Evolutionary conservation across 2,113 vertebrate species (phyloP), one percentile per base, ranked within the genome.

Genomic region (Spermophilus dauricus): DNA sequence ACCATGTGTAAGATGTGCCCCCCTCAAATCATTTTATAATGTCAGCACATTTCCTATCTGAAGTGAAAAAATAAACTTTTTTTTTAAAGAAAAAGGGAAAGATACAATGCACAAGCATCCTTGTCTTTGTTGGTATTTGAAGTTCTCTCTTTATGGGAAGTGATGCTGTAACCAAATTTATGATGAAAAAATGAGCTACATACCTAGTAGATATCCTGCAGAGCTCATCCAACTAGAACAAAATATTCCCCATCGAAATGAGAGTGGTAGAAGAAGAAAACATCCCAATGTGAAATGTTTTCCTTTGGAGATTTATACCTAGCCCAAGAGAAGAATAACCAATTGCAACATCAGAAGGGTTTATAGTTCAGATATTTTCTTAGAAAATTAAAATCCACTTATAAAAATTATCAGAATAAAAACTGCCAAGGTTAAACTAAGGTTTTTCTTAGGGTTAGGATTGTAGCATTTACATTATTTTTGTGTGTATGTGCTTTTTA

Each of bases 391-490:
- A 75, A 75, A 76, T 93, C 65, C 3, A 51, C 45, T 86, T 77
- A 72, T 34, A 89, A 94, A 91, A 78, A 61, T 75, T 86, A 91
- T 34, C 48, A 92, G 30, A 89, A 63, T 39, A 48, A 65, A 94
- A 86, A 61, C 10, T 10, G 76, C 32, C 30, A 89, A 70, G 70
- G 65, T 69, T 67, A 75, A 75, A 81, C 56, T 37, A 96, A 70
- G 11, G 18, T 77, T 89, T 86, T 89, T 86, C 86, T 73, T 75
- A 37, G 37, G 80, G 73, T 75, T 81, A 93, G 24, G 12, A 61
- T 22, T 94, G 4, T 85, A 56, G 28, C 22, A 22, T 76, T 93
- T 81, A 91, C 30, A 80, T 94, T 87, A 63, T 48, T 84, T 91
- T 26, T 94, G 7, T 75, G 37, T 92, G 51, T 58, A 72, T 22